phyloP scores from a whole-genome alignment of 2,797 vertebrate genomes.

The Sorex maritimensis region DNA sequence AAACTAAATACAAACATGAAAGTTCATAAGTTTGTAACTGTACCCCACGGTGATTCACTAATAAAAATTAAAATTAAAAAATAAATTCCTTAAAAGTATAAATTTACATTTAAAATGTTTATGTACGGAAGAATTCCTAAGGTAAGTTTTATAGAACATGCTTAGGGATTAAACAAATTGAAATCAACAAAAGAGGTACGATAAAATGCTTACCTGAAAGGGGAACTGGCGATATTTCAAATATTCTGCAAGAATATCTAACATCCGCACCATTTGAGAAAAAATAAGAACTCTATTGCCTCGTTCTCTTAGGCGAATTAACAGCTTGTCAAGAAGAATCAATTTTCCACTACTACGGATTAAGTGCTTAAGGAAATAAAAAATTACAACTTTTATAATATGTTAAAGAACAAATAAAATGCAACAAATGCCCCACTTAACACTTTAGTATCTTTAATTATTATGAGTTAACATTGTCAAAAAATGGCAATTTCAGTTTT shows the following conservation, averaged over 20 bases:
- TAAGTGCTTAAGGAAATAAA: constrained; percentile 93
- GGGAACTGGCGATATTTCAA: constrained; percentile 97
- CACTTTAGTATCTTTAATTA: background rate
- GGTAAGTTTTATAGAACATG: constrained; percentile 34
- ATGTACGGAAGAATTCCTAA: constrained; percentile 58
- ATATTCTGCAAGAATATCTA: constrained; percentile 99
- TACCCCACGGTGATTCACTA: too few species aligned
- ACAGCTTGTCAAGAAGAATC: constrained; percentile 97
- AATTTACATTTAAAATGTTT: constrained; percentile 40
- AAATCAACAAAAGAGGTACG: constrained; percentile 52
- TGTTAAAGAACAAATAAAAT: constrained; percentile 57
- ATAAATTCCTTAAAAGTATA: background rate
- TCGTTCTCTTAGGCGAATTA: constrained; percentile 96
- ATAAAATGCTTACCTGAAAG: constrained; percentile 94
- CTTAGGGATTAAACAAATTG: constrained; percentile 28
- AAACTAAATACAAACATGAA: too few species aligned
- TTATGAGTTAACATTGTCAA: constrained; percentile 23
- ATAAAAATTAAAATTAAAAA: too few species aligned
- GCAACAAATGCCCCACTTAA: constrained; percentile 35
- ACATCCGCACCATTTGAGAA: constrained; percentile 99
- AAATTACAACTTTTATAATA: constrained; percentile 62
- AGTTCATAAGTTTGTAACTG: too few species aligned
- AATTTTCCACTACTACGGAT: constrained; percentile 98
- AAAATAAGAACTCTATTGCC: constrained; percentile 99
- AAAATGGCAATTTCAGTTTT: constrained; percentile 37